Evolutionary conservation across 2,797 vertebrate species (phyloP).

Genomic region (Leptoclinus maculatus): DNA sequence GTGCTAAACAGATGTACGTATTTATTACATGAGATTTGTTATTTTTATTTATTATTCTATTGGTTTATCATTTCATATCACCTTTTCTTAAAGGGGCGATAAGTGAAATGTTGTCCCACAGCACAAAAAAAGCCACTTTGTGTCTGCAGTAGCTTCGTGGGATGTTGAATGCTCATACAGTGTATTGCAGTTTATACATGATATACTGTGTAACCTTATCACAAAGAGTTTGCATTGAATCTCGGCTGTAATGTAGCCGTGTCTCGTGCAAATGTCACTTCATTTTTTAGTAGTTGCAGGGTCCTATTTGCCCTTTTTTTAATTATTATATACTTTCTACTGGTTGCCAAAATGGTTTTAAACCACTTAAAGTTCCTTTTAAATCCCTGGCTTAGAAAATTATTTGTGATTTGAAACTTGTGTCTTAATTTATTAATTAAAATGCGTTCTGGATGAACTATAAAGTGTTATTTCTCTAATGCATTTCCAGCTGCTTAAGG

Average conservation of each 20-base stretch:
- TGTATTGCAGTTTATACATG: neutral
- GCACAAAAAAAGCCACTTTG: neutral
- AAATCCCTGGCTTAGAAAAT: neutral
- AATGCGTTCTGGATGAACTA: neutral
- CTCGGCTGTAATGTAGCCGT: conserved; percentile 1
- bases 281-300: neutral
- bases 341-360: neutral
- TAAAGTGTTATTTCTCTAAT: conserved; percentile 13
- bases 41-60: neutral
- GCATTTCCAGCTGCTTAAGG: conserved; percentile 15
- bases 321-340: conserved; percentile 20
- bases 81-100: neutral
- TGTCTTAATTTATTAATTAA: neutral
- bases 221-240: neutral
- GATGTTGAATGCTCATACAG: too few species aligned
- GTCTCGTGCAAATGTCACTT: too few species aligned
- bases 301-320: neutral
- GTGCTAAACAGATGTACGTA: conserved; percentile 16
- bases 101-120: neutral
- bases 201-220: neutral
- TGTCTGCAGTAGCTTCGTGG: neutral
- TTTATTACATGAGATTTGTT: conserved; percentile 2
- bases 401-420: neutral
- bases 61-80: neutral
- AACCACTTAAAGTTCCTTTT: conserved; percentile 1